These are phyloP conservation scores for Bimastos eiseni DNA, from an alignment of 2,888 invertebrate species.

Conservation along the genomic window DNA sequence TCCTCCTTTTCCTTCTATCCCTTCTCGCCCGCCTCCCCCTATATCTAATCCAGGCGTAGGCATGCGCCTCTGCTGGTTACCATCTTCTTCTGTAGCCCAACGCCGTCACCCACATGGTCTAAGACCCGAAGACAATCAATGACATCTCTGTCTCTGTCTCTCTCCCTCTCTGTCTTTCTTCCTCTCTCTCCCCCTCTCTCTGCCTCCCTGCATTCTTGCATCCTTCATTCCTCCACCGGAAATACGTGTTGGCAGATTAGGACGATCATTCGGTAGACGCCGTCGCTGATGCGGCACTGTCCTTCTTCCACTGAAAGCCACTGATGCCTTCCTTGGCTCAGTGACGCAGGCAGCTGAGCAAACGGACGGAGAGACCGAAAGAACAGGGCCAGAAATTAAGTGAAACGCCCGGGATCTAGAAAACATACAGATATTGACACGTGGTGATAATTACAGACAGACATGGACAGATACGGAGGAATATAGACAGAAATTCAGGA, in stretches of 20 bases:
- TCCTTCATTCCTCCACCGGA: neutral
- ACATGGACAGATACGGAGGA: neutral
- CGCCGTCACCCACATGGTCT: neutral
- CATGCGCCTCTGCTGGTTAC: neutral
- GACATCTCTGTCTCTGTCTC: constrained; percentile 6
- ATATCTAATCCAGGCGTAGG: neutral
- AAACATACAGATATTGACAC: neutral
- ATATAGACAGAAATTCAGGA: neutral
- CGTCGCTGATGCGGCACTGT: neutral
- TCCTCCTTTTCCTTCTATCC: neutral
- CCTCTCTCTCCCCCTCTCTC: neutral
- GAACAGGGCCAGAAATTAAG: neutral
- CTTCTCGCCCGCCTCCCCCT: neutral
- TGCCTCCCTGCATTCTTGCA: neutral
- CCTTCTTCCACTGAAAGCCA: neutral
- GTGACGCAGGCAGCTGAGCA: neutral
- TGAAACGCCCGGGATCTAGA: neutral
- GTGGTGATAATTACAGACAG: neutral
- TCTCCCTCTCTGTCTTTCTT: constrained; percentile 7
- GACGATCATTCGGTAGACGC: neutral
- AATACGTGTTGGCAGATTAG: neutral
- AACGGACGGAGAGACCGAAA: neutral
- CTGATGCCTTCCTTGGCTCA: neutral
- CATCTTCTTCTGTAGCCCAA: neutral
- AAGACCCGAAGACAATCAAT: neutral